Percentiles rank a stretch among this genome's conserved stretches.
Conservation (phyloP, 2,113 vertebrate genomes). For the Podarcis cretensis region DNA sequence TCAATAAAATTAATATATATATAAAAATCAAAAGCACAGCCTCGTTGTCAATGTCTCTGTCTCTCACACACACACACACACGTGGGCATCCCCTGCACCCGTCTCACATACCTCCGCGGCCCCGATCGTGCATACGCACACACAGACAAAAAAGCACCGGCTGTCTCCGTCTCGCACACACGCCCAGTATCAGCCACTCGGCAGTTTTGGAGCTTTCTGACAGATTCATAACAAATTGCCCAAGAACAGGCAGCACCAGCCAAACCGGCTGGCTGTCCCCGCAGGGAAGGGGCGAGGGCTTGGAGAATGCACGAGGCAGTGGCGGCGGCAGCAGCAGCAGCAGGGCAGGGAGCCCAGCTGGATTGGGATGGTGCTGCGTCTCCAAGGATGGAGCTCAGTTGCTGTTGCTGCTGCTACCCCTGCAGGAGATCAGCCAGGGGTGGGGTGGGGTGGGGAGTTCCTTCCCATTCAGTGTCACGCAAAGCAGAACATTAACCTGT, state of each 20-base stretch:
- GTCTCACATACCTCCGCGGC: not conserved
- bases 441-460: no score
- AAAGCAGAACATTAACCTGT: not conserved
- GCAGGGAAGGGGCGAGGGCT: not conserved
- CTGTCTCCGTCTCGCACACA: slow-evolving; percentile 8
- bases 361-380: not conserved
- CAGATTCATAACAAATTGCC: slow-evolving; percentile 25
- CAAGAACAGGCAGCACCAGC: slow-evolving; percentile 3
- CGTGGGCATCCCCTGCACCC: not conserved
- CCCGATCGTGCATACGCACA: not conserved
- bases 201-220: not conserved
- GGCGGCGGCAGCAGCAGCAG: no score
- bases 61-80: not conserved
- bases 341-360: not conserved
- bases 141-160: not conserved
- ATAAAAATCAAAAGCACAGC: not conserved
- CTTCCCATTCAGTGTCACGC: not conserved
- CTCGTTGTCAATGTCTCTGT: no score
- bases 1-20: no score
- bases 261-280: not conserved
- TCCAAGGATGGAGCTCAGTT: not conserved
- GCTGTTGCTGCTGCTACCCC: not conserved
- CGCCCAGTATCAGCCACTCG: slow-evolving; percentile 19
- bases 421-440: not conserved
- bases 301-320: not conserved